Percentiles rank a stretch among this genome's conserved stretches.
phyloP scores from a whole-genome alignment of 2,113 vertebrate genomes.

The Corythoichthys haematopterus region DNA sequence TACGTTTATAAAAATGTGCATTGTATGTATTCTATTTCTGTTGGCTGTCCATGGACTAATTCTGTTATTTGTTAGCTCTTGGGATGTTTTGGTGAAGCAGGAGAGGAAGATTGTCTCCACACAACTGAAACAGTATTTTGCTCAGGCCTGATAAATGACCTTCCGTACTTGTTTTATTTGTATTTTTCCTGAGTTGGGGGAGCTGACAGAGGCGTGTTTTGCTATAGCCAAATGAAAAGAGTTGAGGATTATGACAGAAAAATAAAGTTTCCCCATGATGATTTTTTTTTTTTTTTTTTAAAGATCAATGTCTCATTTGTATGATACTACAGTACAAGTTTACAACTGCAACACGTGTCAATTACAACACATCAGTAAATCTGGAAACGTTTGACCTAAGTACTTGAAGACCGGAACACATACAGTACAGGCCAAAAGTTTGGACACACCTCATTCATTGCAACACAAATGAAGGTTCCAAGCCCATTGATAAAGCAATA shows the following conservation, averaged over 20 bases:
- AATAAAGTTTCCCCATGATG: conserved; percentile 71
- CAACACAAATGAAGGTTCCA: no score
- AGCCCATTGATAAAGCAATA: no score
- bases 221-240: conserved; percentile 47
- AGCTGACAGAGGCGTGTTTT: conserved; percentile 57
- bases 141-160: conserved; percentile 68
- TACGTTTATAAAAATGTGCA: conserved; percentile 61
- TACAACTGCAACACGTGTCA: no score
- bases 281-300: conserved; percentile 4
- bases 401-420: no score
- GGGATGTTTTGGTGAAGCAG: conserved; percentile 45
- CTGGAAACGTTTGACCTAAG: no score
- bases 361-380: no score
- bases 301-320: conserved; percentile 56
- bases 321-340: conserved; percentile 18
- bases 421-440: no score
- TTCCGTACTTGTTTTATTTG: conserved; percentile 62
- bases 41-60: conserved; percentile 61
- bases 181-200: conserved; percentile 65
- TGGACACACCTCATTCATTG: no score
- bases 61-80: conserved; percentile 65
- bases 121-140: conserved; percentile 73
- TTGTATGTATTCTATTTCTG: conserved; percentile 69
- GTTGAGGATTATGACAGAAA: conserved; percentile 68
- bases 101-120: conserved; percentile 42